These are phyloP conservation scores for Adelognathus sp. DNA, from an alignment of 2,888 invertebrate species.

Conservation along the genomic window DNA sequence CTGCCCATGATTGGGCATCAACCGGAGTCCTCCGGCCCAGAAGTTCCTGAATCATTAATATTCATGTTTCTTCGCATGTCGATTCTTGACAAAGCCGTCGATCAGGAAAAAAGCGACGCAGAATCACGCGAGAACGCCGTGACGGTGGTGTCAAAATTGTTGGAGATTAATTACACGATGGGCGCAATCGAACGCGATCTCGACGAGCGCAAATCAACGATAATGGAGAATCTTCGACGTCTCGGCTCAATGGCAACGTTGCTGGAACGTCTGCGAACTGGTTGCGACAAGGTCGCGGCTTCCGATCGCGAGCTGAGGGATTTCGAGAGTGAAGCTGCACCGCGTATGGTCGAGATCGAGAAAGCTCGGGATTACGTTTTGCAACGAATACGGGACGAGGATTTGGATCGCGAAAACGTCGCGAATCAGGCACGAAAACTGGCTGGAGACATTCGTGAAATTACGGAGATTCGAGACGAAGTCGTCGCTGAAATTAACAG, in stretches of 20 bases:
- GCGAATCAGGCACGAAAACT: neutral
- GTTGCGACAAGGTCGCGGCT: neutral
- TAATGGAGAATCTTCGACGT: slow-evolving; percentile 10
- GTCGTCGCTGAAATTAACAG: slow-evolving; percentile 17
- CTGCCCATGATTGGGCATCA: too few species aligned
- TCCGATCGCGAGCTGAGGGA: neutral
- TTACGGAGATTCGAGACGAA: neutral
- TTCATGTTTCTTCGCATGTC: neutral
- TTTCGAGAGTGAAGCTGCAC: neutral
- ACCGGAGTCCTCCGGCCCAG: too few species aligned
- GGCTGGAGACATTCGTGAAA: neutral
- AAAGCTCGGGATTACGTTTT: neutral
- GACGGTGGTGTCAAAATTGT: slow-evolving; percentile 8
- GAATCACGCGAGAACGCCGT: neutral
- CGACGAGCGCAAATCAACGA: slow-evolving; percentile 5
- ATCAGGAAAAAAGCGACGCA: neutral
- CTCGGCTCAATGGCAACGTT: slow-evolving; percentile 1
- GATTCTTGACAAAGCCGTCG: neutral
- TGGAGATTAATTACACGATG: slow-evolving; percentile 35
- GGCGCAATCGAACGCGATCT: slow-evolving; percentile 25
- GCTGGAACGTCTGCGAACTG: neutral
- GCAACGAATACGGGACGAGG: neutral
- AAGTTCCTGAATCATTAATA: too few species aligned
- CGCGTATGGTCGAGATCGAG: slow-evolving; percentile 10
- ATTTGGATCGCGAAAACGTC: neutral